Percentiles rank a stretch among this genome's conserved stretches.
Conservation (phyloP, 1,140 invertebrate species). For the Panulirus ornatus region DNA sequence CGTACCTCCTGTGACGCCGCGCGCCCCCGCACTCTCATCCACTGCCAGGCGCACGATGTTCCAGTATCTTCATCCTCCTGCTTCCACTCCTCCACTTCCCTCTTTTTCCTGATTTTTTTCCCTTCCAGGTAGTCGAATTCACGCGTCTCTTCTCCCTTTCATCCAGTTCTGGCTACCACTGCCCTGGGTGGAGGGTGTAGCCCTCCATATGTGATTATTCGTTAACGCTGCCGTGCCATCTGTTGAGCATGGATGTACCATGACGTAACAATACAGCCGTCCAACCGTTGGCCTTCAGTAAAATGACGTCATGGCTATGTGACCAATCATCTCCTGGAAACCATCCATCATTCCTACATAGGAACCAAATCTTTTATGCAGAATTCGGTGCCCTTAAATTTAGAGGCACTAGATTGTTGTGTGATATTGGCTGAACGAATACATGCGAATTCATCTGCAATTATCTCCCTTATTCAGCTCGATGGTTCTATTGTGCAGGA, state of each 20-base stretch:
- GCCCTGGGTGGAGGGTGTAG: too few species aligned
- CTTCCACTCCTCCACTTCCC: not conserved
- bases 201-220: not conserved
- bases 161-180: too few species aligned
- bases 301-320: slow-evolving; percentile 5
- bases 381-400: too few species aligned
- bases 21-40: not conserved
- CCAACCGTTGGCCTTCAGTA: not conserved
- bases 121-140: too few species aligned
- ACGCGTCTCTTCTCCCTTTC: too few species aligned
- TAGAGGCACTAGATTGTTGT: too few species aligned
- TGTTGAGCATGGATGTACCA: not conserved
- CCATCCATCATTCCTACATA: slow-evolving; percentile 23
- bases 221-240: slow-evolving; percentile 1
- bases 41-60: slow-evolving; percentile 32
- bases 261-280: slow-evolving; percentile 8
- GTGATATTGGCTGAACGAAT: too few species aligned
- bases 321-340: not conserved
- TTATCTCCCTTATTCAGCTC: too few species aligned
- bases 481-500: too few species aligned
- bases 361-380: not conserved
- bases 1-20: not conserved
- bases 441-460: too few species aligned
- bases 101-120: too few species aligned
- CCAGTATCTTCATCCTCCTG: not conserved